Evolutionary conservation across 2,888 invertebrate species (phyloP), one percentile per base, ranked within the genome.

Genomic region (Anoncus sp.): DNA sequence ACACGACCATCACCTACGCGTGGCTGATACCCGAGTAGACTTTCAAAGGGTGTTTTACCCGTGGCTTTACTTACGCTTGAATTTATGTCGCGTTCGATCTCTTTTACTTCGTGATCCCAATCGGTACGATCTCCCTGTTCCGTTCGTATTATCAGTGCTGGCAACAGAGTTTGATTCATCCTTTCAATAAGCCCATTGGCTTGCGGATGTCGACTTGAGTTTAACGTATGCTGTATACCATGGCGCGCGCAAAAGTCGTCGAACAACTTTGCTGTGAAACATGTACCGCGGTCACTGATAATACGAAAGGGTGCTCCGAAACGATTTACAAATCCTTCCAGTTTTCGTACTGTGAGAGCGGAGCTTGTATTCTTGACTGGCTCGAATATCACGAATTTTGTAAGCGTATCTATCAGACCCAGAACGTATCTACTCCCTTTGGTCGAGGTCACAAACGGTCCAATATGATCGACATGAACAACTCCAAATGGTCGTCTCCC

Each of bases 201-300:
- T 59, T 80, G 81, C 1, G 79, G 80, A 57, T 79, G 74, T 45
- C 77, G 10, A 1, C 71, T 53, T 0, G 77, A 73, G 38, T 69
- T 83, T 14, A 81, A 53, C 1, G 60, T 69, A 45, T 81, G 81
- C 22, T 55, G 55, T 9, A 82, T 72, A 3, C 83, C 82, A 9
- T 72, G 49, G 16, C 47, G 45, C 5, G 24, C 57, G 14, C 74
- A 74, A 43, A 80, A 75, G 14, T 80, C 51, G n/a, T 67, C 38
- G 35, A 81, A 81, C 0, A 14, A 20, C 10, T 67, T 51, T 2
- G 77, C 63, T 0, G 81, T 83, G 43, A 82, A 82, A 40, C 78
- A 57, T 9, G 74, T 84, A 2, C 82, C 81, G 12, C 84, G 70
- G 55, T 86, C 85, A 47, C 71, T 77, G 7, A 86, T 77, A 14